phyloP scores from a whole-genome alignment of 2,888 invertebrate species.

The Abrostola tripartita region DNA sequence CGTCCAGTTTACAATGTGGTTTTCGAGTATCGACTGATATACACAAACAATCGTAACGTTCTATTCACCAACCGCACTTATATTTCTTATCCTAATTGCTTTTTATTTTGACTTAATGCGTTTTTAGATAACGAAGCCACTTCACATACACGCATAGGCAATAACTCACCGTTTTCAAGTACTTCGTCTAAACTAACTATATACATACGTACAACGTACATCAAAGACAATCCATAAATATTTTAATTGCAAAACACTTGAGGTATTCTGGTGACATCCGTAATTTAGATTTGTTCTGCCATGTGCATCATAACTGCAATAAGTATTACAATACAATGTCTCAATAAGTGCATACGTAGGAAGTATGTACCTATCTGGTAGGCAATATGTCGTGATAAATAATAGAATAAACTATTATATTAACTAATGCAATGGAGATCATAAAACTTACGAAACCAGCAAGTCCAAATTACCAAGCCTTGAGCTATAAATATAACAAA shows the following conservation, averaged over 20 bases:
- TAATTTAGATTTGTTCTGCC: constrained; percentile 51
- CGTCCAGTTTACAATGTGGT: not conserved
- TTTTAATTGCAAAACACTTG: constrained; percentile 70
- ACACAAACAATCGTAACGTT: constrained; percentile 10
- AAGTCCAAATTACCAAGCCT: constrained; percentile 11
- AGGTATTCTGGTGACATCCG: constrained; percentile 56
- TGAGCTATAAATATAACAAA: constrained; percentile 24
- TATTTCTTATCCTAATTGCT: constrained; percentile 61
- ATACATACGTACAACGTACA: constrained; percentile 51
- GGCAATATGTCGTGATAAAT: no score
- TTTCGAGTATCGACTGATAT: constrained; percentile 4
- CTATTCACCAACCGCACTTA: constrained; percentile 38
- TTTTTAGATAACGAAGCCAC: constrained; percentile 71
- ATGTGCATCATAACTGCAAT: constrained; percentile 42
- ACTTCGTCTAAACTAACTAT: constrained; percentile 64
- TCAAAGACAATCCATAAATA: constrained; percentile 72
- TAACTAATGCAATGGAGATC: no score
- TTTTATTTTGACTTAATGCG: constrained; percentile 69
- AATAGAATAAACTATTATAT: no score
- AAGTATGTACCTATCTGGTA: no score
- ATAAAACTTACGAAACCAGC: not conserved
- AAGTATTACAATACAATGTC: constrained; percentile 56
- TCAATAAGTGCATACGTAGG: no score
- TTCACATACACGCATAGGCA: constrained; percentile 62
- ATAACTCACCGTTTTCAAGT: constrained; percentile 79